Evolutionary conservation across 2,113 vertebrate species (phyloP).

Genomic region (Cichladusa arquata): DNA sequence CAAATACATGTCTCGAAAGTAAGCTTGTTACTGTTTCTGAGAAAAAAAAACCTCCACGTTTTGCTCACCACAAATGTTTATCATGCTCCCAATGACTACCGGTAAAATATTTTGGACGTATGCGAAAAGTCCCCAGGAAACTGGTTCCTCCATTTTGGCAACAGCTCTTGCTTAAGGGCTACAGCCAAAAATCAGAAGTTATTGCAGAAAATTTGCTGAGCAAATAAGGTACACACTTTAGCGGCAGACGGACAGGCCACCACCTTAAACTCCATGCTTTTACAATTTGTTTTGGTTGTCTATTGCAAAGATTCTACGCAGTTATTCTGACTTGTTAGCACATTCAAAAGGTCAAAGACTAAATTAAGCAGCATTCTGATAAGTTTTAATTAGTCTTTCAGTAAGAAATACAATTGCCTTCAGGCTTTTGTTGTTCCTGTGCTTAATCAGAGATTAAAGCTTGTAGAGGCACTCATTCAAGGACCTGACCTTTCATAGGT

Average conservation of each 20-base stretch:
- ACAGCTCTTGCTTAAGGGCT: slow-evolving; percentile 43
- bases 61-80: slow-evolving; percentile 57
- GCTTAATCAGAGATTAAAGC: background rate
- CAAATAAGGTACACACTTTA: background rate
- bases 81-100: slow-evolving; percentile 72
- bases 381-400: slow-evolving; percentile 20
- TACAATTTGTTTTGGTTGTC: background rate
- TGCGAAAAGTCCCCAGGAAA: slow-evolving; percentile 75
- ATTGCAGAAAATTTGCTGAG: background rate
- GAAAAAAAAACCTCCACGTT: background rate
- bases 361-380: background rate
- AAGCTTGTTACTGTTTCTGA: background rate
- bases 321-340: background rate
- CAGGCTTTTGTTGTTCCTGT: background rate
- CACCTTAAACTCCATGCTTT: background rate
- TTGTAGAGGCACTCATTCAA: background rate
- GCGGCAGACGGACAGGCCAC: background rate
- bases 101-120: slow-evolving; percentile 70
- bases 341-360: slow-evolving; percentile 1
- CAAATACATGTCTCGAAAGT: background rate
- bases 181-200: background rate
- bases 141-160: slow-evolving; percentile 76
- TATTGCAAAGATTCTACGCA: background rate
- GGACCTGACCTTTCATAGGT: background rate
- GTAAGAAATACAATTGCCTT: background rate